A percentile compares a stretch with the other conserved stretches of the same genome.
Conservation (phyloP, 2,113 vertebrate genomes). For the Steatornis caripensis region DNA sequence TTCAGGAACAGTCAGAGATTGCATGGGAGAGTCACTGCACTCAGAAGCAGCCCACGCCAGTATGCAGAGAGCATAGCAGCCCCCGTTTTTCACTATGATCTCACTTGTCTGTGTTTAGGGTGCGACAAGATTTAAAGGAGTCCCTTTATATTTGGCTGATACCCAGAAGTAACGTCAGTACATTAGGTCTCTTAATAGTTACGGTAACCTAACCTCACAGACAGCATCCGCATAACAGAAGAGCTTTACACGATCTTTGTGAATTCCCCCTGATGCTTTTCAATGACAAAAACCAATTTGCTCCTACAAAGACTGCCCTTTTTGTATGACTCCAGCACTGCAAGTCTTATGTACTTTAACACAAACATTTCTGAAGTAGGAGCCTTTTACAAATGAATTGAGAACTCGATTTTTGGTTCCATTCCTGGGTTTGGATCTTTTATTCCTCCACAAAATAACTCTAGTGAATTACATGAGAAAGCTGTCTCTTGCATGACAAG, state of each 20-base stretch:
- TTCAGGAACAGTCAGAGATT: not conserved
- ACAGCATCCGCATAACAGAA: not conserved
- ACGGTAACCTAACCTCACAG: not conserved
- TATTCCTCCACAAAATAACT: not conserved
- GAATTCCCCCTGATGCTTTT: not conserved
- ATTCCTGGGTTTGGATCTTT: not conserved
- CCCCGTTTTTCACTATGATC: not conserved
- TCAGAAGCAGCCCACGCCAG: not conserved
- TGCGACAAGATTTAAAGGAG: not conserved
- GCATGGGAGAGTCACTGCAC: not conserved
- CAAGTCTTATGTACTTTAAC: not conserved
- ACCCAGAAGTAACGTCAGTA: not conserved
- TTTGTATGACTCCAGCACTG: not conserved
- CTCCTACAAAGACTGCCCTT: not conserved
- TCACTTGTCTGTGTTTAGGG: not conserved
- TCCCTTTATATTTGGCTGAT: not conserved
- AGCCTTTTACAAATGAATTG: not conserved
- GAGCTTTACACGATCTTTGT: not conserved
- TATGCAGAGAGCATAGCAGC: not conserved
- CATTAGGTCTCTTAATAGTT: not conserved
- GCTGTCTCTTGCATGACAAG: not conserved
- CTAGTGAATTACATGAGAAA: not conserved
- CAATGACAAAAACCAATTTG: not conserved
- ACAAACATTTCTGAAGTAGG: not conserved
- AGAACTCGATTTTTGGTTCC: not conserved